These are phyloP conservation scores for Microhierax caerulescens DNA, from an alignment of 2,797 vertebrate species.

Conservation along the genomic window DNA sequence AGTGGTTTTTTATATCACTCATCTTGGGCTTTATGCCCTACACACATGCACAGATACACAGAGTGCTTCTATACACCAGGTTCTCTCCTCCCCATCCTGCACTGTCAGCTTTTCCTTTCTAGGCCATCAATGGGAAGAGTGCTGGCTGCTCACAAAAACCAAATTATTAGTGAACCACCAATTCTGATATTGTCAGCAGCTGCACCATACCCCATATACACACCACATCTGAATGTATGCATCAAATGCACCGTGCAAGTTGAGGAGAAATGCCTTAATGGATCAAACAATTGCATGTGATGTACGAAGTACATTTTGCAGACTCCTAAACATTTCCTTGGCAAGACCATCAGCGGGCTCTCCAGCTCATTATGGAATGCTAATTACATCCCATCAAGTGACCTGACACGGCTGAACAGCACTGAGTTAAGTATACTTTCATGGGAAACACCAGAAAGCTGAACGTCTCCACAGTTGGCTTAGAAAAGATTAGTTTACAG, in stretches of 20 bases:
- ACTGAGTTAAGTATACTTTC: not conserved
- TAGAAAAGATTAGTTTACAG: slow-evolving; percentile 23
- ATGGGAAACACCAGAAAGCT: slow-evolving; percentile 33
- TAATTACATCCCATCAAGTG: slow-evolving; percentile 27
- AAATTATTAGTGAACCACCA: slow-evolving; percentile 72
- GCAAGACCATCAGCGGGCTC: not conserved
- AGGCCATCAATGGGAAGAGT: slow-evolving; percentile 77
- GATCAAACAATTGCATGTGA: not conserved
- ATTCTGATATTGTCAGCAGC: not conserved
- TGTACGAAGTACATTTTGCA: not conserved
- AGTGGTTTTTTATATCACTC: slow-evolving; percentile 71
- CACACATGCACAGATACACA: not conserved
- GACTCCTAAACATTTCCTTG: not conserved
- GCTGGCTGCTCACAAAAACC: slow-evolving; percentile 75
- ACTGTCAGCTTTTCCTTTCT: slow-evolving; percentile 71
- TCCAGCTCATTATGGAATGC: slow-evolving; percentile 13
- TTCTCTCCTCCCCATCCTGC: slow-evolving; percentile 46
- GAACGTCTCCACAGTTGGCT: slow-evolving; percentile 9
- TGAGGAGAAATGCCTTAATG: not conserved
- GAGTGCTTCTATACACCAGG: slow-evolving; percentile 68
- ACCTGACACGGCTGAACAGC: slow-evolving; percentile 16
- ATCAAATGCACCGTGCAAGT: not conserved
- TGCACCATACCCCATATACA: not conserved
- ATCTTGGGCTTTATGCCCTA: slow-evolving; percentile 59
- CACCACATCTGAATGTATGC: not conserved